phyloP scores from a whole-genome alignment of 2,113 vertebrate genomes.

The Hippocampus abdominalis region DNA sequence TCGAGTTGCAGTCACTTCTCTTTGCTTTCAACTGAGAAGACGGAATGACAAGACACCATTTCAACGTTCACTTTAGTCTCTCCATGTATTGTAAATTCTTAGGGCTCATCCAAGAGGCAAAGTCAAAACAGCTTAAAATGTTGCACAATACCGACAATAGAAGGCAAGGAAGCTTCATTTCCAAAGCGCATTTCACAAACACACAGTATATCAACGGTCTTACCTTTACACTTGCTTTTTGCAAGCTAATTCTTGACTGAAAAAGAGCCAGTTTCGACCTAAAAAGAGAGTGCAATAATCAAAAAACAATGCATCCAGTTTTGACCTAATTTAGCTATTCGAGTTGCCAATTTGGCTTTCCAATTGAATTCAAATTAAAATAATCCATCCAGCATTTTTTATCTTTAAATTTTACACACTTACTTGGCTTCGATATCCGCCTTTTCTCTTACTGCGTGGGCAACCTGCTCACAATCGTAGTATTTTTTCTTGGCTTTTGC shows the following conservation, averaged over 20 bases:
- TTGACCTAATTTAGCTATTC: not conserved
- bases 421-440: constrained; percentile 98
- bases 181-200: not conserved
- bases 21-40: constrained; percentile 90
- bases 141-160: not conserved
- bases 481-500: constrained; percentile 99
- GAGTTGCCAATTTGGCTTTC: not conserved
- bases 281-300: constrained; percentile 38
- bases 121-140: not conserved
- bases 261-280: constrained; percentile 98
- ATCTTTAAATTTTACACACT: constrained; percentile 49
- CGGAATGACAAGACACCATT: constrained; percentile 6
- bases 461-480: constrained; percentile 97
- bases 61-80: not conserved
- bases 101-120: not conserved
- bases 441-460: constrained; percentile 93
- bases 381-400: not conserved
- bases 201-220: constrained; percentile 38
- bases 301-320: constrained; percentile 11
- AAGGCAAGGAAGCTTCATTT: too few species aligned
- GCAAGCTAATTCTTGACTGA: constrained; percentile 98
- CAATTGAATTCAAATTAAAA: not conserved
- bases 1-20: constrained; percentile 91
- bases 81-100: not conserved
- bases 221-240: constrained; percentile 99